phyloP scores from a whole-genome alignment of 1,140 invertebrate genomes.

The Solenopsis fugax region DNA sequence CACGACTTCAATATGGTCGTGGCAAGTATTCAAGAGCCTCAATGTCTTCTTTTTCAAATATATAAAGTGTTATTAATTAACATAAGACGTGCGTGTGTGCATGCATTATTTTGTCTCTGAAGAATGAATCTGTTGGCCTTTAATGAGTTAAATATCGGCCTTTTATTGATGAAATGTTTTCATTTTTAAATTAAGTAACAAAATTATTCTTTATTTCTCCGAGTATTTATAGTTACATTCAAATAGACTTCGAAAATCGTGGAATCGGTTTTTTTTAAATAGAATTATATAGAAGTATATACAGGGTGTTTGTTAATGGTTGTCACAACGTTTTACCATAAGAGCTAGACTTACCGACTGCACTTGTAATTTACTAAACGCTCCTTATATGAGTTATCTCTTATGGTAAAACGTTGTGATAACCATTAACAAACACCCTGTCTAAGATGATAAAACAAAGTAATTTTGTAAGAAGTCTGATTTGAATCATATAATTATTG shows the following conservation, averaged over 20 bases:
- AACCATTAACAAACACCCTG: no score
- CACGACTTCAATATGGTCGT: no score
- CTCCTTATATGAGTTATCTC: no score
- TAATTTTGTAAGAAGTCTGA: constrained; percentile 71
- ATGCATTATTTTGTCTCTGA: neutral
- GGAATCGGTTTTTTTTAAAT: constrained; percentile 23
- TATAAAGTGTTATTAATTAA: no score
- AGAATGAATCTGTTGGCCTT: neutral
- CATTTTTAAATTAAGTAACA: neutral
- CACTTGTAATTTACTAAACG: no score
- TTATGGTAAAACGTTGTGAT: no score
- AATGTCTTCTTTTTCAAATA: no score
- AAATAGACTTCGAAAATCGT: no score
- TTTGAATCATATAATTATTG: constrained; percentile 61
- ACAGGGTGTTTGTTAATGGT: no score
- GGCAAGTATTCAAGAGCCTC: no score
- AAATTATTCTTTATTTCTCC: constrained; percentile 7
- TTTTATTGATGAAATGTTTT: constrained; percentile 4
- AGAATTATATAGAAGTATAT: constrained; percentile 32
- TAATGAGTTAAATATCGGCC: constrained; percentile 11
- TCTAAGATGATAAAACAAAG: constrained; percentile 57
- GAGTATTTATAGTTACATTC: neutral
- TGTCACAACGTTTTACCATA: no score
- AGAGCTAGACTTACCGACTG: no score
- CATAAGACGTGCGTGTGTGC: neutral